phyloP scores from a whole-genome alignment of 2,113 vertebrate species.

The Nibea coibor region DNA sequence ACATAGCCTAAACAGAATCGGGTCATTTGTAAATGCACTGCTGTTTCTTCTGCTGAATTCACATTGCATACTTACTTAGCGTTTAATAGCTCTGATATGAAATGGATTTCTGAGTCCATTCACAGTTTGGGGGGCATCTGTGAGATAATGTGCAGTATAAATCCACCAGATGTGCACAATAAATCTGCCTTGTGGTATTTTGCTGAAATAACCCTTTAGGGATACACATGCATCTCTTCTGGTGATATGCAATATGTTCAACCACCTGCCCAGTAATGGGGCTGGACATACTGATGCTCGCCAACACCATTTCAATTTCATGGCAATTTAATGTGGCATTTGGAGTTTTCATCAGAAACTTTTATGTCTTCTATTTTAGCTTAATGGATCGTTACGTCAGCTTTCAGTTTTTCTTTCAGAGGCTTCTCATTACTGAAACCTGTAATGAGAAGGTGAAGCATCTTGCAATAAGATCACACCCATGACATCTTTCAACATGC shows the following conservation, averaged over 20 bases:
- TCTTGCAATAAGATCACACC: too few species aligned
- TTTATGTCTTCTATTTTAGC: not conserved
- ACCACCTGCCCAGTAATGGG: conserved; percentile 38
- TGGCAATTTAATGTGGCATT: conserved; percentile 1
- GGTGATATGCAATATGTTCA: conserved; percentile 43
- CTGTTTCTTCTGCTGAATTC: not conserved
- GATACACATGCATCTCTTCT: conserved; percentile 7
- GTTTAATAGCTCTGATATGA: too few species aligned
- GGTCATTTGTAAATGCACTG: not conserved
- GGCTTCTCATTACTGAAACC: too few species aligned
- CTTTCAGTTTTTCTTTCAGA: too few species aligned
- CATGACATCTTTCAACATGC: too few species aligned
- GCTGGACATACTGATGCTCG: conserved; percentile 8
- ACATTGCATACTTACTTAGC: not conserved
- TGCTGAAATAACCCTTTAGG: conserved; percentile 49
- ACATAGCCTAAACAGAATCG: not conserved
- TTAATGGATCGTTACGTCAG: too few species aligned
- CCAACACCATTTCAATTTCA: conserved; percentile 4
- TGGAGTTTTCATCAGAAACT: conserved; percentile 12
- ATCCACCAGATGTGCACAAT: conserved; percentile 54
- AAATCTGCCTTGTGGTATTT: conserved; percentile 50
- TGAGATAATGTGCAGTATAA: conserved; percentile 19
- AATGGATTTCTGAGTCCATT: conserved; percentile 9
- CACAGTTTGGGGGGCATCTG: conserved; percentile 22
- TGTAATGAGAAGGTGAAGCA: too few species aligned